Evolutionary conservation across 1,140 invertebrate species (phyloP), one percentile per base, ranked within the genome.

Genomic region (Conus betulinus): DNA sequence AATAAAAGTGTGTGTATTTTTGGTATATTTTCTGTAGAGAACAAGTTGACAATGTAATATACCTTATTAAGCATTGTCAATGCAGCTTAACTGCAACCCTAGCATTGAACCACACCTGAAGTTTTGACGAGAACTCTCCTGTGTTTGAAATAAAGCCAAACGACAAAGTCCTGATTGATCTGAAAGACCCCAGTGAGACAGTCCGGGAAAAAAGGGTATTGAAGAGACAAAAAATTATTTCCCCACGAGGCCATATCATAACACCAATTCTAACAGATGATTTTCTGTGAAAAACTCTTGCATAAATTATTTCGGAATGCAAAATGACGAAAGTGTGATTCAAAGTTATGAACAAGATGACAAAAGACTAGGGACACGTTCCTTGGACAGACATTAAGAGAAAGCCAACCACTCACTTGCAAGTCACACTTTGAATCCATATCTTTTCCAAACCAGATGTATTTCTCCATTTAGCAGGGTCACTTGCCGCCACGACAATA

Each of bases 311-410:
- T 91, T 0, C 92, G 93, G 81, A 39, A 91, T 93, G 20, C 91
- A n/a, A 88, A 53, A 93, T 88, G 10, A 87, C 90, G 1, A 93
- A 23, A 67, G 92, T 89, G 7, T 93, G 67, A 78, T 93, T 93
- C 23, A 55, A 2, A 8, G 81, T 83, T 5, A 83, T 55, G 15
- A 94, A 74, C n/a, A 82, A 88, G 0, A 94, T 84, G 74, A 92
- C 91, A n/a, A 53, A 92, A 81, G 20, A 90, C 91, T 0, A n/a
- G n/a, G n/a, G 5, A n/a, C 53, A 93, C 90, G n/a, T 5, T 90
- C 27, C 17, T 87, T 90, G 93, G 93, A 94, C 20, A 81, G 67
- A n/a, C n/a, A n/a, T n/a, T 7, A 71, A 13, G 20, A 13, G n/a
- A 11, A 13, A 71, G 15, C 11, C 11, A 71, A 4, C 67, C 67